Percentiles rank a stretch among this genome's conserved stretches.
These are phyloP conservation scores for Scaptodrosophila latifasciaeformis DNA, from an alignment of 2,888 invertebrate genomes.

Conservation along the genomic window DNA sequence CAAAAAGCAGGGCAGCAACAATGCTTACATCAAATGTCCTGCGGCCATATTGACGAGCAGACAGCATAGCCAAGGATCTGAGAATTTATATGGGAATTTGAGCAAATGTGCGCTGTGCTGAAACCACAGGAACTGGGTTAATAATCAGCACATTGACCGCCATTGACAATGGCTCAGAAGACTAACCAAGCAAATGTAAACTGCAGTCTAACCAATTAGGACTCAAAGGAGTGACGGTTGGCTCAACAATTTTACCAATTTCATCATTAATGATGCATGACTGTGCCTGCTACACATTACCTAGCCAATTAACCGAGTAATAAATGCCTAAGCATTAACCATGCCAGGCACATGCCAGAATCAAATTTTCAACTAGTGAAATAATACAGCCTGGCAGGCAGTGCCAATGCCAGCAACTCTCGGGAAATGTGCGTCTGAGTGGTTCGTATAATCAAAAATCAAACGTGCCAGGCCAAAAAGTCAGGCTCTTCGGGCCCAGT, in stretches of 20 bases:
- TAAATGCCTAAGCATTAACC: too few species aligned
- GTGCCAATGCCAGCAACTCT: conserved; percentile 33
- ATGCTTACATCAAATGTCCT: conserved; percentile 35
- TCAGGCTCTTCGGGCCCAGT: neutral
- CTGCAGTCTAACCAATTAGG: neutral
- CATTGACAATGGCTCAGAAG: conserved; percentile 4
- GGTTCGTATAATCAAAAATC: conserved; percentile 27
- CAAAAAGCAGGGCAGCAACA: conserved; percentile 14
- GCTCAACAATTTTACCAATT: conserved; percentile 36
- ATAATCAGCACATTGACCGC: conserved; percentile 11
- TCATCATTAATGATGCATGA: conserved; percentile 26
- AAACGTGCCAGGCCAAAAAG: conserved; percentile 45
- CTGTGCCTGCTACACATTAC: too few species aligned
- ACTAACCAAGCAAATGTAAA: too few species aligned
- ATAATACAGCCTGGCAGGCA: too few species aligned
- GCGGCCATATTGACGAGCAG: conserved; percentile 18
- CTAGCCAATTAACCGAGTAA: too few species aligned
- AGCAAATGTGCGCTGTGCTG: conserved; percentile 14
- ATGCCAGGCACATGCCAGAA: conserved; percentile 40
- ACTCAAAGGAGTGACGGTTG: neutral
- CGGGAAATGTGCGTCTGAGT: neutral
- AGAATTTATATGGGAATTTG: conserved; percentile 8
- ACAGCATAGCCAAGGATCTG: conserved; percentile 1
- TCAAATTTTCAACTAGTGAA: conserved; percentile 20
- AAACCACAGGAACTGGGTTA: conserved; percentile 3